Evolutionary conservation across 2,888 invertebrate species (phyloP).

Genomic region (Tachystola acroxantha): DNA sequence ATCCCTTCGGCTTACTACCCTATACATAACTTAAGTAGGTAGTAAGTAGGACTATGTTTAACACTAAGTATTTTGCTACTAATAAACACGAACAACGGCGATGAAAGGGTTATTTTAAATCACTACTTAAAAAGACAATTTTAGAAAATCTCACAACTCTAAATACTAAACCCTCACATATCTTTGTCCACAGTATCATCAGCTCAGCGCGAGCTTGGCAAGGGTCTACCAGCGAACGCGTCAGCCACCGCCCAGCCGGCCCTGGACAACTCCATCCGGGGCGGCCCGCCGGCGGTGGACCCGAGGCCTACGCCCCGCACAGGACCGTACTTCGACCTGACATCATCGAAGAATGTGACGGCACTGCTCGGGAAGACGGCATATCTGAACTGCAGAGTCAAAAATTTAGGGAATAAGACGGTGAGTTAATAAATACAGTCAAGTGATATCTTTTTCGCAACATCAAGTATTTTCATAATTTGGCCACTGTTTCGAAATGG

Average conservation of each 20-base stretch:
- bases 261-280: constrained; percentile 74
- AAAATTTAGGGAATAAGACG: constrained; percentile 94
- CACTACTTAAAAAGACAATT: too few species aligned
- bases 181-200: constrained; percentile 55
- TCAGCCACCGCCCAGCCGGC: constrained; percentile 69
- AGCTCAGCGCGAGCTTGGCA: constrained; percentile 69
- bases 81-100: too few species aligned
- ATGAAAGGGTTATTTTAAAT: too few species aligned
- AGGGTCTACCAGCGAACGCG: constrained; percentile 49
- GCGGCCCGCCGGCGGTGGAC: constrained; percentile 49
- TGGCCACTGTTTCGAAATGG: too few species aligned
- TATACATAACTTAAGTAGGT: too few species aligned
- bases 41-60: too few species aligned
- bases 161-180: too few species aligned
- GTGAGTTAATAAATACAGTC: constrained; percentile 73
- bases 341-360: constrained; percentile 86
- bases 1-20: too few species aligned
- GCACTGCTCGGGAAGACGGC: constrained; percentile 93
- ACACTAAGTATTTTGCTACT: too few species aligned
- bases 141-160: too few species aligned
- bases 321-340: constrained; percentile 87
- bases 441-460: too few species aligned
- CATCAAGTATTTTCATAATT: too few species aligned
- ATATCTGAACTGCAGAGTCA: constrained; percentile 92
- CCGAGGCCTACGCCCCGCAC: constrained; percentile 72